Base-by-base conservation (phyloP, 2,113 vertebrate genomes). In the Gasterosteus aculeatus region DNA sequence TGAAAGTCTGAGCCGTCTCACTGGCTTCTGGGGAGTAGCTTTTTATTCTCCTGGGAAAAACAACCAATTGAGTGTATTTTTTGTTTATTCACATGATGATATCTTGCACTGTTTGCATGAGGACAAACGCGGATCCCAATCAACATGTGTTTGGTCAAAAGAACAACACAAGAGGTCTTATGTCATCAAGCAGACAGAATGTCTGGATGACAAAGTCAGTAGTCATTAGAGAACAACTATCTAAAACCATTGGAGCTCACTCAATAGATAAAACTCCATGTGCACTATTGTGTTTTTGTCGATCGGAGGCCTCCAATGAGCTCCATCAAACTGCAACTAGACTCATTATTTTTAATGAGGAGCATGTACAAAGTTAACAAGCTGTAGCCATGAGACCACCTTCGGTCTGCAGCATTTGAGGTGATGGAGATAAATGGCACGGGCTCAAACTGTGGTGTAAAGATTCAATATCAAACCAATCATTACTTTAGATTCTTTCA, bases 231-330 rank as follows among this genome's bases (percentile, higher is more conserved):
- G 29, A 54, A 59, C 9, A 39, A 35, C 7, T 8, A 29, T 35
- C 19, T 9, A 35, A 22, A 46, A 54, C 46, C 14, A 51, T 44
- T 58, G 68, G 76, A 51, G 41, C 7, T 15, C 53, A 8, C 11
- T 71, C 51, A 78, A 65, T 18, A 54, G 29, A 54, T 61, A 63
- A 74, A 63, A 74, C 22, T 56, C 39, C 70, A 73, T 60, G 51
- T 59, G 69, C 16, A 14, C 44, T 56, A 77, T 47, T 47, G 57
- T 46, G 19, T 31, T 69, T 72, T 67, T 10, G 61, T 66, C 35
- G 18, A 53, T 63, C 67, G 56, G 39, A 65, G n/a, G 33, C 18
- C 26, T 39, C 58, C n/a, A 65, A 9, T 31, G 42, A 41, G 41
- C 57, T 22, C 51, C 41, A 64, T 41, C 15, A 78, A 22, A 12